Percentiles rank a stretch among this genome's conserved stretches.
phyloP scores from a whole-genome alignment of 37 sponge, comb jelly and placozoan genomes.

The Ianthella basta region DNA sequence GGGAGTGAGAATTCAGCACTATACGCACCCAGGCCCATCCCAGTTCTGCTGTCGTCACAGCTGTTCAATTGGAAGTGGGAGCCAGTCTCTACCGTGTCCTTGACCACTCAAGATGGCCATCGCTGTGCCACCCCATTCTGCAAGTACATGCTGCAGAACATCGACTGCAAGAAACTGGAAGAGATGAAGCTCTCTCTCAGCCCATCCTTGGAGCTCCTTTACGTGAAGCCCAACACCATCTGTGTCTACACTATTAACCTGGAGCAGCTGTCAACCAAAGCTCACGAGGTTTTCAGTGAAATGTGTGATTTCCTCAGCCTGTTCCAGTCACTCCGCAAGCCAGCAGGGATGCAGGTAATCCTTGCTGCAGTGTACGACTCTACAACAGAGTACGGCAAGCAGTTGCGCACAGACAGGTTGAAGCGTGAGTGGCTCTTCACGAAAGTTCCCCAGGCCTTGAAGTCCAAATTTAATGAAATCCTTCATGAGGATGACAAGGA shows the following conservation, averaged over 20 bases:
- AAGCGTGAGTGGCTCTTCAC: not conserved
- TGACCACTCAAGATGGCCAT: too few relatives aligned
- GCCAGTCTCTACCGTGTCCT: too few relatives aligned
- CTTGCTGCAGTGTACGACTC: slow-evolving; percentile 24
- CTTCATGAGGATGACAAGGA: not conserved
- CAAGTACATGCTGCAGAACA: slow-evolving; percentile 18
- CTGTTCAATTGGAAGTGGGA: too few relatives aligned
- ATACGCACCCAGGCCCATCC: too few relatives aligned
- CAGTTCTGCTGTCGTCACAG: too few relatives aligned
- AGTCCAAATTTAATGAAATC: slow-evolving; percentile 17
- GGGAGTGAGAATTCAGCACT: too few relatives aligned
- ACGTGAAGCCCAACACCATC: slow-evolving; percentile 62
- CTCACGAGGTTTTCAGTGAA: not conserved
- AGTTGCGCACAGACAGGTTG: not conserved
- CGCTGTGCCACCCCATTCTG: not conserved
- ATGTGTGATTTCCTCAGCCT: slow-evolving; percentile 5
- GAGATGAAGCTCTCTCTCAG: slow-evolving; percentile 67
- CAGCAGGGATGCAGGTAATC: slow-evolving; percentile 23
- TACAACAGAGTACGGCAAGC: not conserved
- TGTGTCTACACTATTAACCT: slow-evolving; percentile 7
- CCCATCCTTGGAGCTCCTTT: slow-evolving; percentile 52
- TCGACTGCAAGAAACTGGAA: not conserved
- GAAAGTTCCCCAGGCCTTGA: not conserved
- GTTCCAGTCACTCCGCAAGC: not conserved
- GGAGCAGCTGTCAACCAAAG: not conserved